Evolutionary conservation across 2,113 vertebrate species (phyloP).

Genomic region (Brachypodius melanocephalos): DNA sequence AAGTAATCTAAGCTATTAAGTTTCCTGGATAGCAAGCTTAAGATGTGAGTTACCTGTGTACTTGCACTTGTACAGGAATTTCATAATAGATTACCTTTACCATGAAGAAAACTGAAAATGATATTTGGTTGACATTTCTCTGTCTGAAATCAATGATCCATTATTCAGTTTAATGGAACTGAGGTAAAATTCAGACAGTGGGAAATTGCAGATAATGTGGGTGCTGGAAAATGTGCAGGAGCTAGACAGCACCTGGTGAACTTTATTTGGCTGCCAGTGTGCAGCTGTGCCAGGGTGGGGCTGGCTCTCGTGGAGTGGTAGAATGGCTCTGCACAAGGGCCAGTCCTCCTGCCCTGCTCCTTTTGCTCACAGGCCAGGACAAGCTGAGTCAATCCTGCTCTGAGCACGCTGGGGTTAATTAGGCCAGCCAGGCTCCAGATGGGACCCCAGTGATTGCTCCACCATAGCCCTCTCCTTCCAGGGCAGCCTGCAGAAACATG

Average conservation of each 20-base stretch:
- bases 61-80: not conserved
- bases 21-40: not conserved
- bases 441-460: not conserved
- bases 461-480: not conserved
- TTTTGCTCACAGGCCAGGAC: not conserved
- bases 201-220: not conserved
- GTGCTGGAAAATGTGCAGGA: not conserved
- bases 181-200: not conserved
- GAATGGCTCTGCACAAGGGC: no score
- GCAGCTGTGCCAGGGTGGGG: not conserved
- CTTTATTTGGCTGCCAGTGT: not conserved
- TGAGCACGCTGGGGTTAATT: not conserved
- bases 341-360: fast-evolving
- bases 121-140: not conserved
- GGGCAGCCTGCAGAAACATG: not conserved
- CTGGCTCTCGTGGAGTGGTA: not conserved
- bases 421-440: not conserved
- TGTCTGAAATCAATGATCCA: not conserved
- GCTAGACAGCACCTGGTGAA: not conserved
- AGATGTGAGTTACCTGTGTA: not conserved
- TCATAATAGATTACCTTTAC: not conserved
- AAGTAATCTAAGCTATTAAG: not conserved
- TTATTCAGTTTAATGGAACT: not conserved
- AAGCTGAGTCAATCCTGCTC: not conserved
- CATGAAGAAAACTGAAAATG: not conserved